Conservation (phyloP, 2,888 invertebrate genomes). For the Lamproptera curius region DNA sequence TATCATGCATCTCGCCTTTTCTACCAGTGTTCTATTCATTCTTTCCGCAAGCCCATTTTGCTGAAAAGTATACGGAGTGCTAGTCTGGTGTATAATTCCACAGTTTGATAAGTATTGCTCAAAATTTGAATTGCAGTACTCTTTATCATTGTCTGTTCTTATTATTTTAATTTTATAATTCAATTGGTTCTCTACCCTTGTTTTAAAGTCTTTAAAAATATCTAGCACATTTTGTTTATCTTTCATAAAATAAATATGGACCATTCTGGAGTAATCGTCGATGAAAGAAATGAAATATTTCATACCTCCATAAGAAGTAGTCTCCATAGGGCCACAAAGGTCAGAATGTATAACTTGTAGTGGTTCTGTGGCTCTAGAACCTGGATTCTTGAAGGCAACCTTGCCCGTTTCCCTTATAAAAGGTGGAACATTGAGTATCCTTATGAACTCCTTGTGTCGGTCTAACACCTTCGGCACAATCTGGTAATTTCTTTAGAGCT, state of each 20-base stretch:
- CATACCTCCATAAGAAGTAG: constrained; percentile 21
- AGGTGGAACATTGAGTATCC: constrained; percentile 20
- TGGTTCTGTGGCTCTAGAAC: background rate
- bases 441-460: too few relatives aligned
- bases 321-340: constrained; percentile 24
- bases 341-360: background rate
- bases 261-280: constrained; percentile 25
- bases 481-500: constrained; percentile 10
- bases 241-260: constrained; percentile 26
- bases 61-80: constrained; percentile 13
- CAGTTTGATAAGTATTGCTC: constrained; percentile 16
- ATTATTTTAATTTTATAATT: constrained; percentile 23
- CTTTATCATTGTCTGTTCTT: constrained; percentile 27
- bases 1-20: too few relatives aligned
- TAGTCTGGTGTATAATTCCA: constrained; percentile 35
- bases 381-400: constrained; percentile 30
- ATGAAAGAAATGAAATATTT: constrained; percentile 24
- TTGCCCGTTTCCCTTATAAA: constrained; percentile 28
- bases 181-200: constrained; percentile 16
- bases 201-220: constrained; percentile 17
- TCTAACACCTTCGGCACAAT: too few relatives aligned
- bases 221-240: constrained; percentile 24
- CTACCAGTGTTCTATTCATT: background rate
- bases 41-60: too few relatives aligned
- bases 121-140: constrained; percentile 25